These are phyloP conservation scores for Pangasianodon hypophthalmus DNA, from an alignment of 2,113 vertebrate species.

Conservation along the genomic window DNA sequence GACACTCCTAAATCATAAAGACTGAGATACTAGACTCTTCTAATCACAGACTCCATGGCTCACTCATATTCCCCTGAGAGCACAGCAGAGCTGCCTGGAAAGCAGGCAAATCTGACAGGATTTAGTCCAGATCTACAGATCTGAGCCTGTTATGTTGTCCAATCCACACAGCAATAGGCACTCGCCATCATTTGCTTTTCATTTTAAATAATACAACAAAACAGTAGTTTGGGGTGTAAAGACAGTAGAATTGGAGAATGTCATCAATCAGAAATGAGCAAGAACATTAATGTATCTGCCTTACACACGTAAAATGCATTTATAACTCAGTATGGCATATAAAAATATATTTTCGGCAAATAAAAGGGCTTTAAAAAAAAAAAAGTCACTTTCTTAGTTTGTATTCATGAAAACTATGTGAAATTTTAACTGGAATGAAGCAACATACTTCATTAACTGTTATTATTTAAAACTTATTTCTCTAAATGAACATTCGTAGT, in stretches of 20 bases:
- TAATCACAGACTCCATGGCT: constrained; percentile 68
- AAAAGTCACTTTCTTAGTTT: not conserved
- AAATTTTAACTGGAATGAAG: not conserved
- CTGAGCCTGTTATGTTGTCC: constrained; percentile 78
- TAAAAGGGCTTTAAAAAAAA: not conserved
- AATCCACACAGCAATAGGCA: constrained; percentile 77
- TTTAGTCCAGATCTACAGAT: constrained; percentile 74
- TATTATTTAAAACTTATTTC: not conserved
- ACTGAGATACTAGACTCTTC: constrained; percentile 35
- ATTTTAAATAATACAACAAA: not conserved
- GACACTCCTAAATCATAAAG: constrained; percentile 56
- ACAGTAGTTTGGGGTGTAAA: not conserved
- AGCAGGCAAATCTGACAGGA: constrained; percentile 82
- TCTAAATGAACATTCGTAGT: not conserved
- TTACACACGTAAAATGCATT: not conserved
- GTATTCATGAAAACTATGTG: not conserved
- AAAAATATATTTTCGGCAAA: not conserved
- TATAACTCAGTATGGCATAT: not conserved
- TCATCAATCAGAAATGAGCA: not conserved
- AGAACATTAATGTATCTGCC: not conserved
- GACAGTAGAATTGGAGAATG: not conserved
- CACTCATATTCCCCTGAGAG: constrained; percentile 62
- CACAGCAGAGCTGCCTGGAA: constrained; percentile 80
- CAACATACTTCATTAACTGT: not conserved
- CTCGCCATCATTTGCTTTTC: constrained; percentile 60